These are phyloP conservation scores for Brachystomella parvula DNA, from an alignment of 1,140 invertebrate genomes.

Conservation along the genomic window DNA sequence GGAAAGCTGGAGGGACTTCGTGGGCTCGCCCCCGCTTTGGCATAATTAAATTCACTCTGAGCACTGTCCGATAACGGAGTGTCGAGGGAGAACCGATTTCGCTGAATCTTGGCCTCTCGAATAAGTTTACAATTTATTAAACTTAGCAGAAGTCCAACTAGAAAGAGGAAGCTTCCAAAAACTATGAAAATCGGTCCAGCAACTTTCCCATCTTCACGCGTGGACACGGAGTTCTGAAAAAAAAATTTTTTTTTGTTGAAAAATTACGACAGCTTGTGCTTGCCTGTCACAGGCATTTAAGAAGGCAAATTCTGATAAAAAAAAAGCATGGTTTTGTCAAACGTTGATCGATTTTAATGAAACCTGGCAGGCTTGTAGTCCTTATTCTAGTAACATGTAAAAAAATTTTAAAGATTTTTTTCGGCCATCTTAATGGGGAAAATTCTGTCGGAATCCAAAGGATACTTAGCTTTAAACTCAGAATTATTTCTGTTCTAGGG, in stretches of 20 bases:
- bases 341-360: no score
- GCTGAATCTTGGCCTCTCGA: slow-evolving; percentile 28
- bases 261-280: neutral
- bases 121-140: slow-evolving; percentile 30
- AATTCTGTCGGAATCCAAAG: no score
- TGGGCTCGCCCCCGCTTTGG: neutral
- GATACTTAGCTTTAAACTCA: no score
- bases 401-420: no score
- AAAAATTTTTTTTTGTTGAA: neutral
- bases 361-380: no score
- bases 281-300: neutral
- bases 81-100: slow-evolving; percentile 29
- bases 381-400: no score
- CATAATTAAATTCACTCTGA: neutral
- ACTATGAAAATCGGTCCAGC: slow-evolving; percentile 33
- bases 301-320: no score
- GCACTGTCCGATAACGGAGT: slow-evolving; percentile 14
- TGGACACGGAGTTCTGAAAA: slow-evolving; percentile 13
- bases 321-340: no score
- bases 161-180: slow-evolving; percentile 24
- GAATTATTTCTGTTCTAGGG: no score
- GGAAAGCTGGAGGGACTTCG: neutral
- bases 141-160: slow-evolving; percentile 23
- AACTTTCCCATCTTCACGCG: slow-evolving; percentile 30
- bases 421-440: no score